phyloP scores from a whole-genome alignment of 2,113 vertebrate species.

The Columbina picui region DNA sequence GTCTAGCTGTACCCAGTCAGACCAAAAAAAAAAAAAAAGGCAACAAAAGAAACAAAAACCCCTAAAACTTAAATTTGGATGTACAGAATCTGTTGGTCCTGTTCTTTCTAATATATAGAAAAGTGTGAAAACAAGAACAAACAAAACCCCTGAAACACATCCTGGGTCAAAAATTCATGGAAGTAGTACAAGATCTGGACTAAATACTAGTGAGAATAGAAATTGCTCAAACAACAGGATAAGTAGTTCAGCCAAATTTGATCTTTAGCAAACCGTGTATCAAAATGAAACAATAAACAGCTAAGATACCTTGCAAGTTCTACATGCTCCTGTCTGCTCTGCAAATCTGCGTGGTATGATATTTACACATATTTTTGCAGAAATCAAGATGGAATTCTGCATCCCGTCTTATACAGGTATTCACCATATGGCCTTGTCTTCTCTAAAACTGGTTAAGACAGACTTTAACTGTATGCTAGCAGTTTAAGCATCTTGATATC shows the following conservation, averaged over 20 bases:
- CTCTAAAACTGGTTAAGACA: neutral
- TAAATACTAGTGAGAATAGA: neutral
- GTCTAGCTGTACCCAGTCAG: constrained; percentile 1
- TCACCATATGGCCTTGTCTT: too few relatives aligned
- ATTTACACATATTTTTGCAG: fast-evolving
- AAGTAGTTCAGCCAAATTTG: neutral
- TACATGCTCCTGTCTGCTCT: neutral
- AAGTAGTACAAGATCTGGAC: neutral
- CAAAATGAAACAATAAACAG: neutral
- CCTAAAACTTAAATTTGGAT: constrained; percentile 24
- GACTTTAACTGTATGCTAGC: neutral
- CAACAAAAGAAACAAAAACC: too few relatives aligned
- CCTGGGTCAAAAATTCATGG: neutral
- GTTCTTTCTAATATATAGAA: constrained; percentile 34
- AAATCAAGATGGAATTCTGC: neutral
- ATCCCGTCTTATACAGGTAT: fast-evolving
- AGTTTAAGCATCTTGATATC: neutral
- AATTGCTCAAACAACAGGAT: neutral
- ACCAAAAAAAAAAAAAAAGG: neutral
- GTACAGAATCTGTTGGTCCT: constrained; percentile 37
- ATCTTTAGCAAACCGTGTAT: neutral
- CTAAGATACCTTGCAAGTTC: neutral
- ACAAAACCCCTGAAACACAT: neutral
- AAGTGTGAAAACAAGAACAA: neutral
- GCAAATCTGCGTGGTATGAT: neutral